Evolutionary conservation across 2,113 vertebrate genomes (phyloP), one percentile per base, ranked within the genome.

Genomic region (Cnemophilus loriae): DNA sequence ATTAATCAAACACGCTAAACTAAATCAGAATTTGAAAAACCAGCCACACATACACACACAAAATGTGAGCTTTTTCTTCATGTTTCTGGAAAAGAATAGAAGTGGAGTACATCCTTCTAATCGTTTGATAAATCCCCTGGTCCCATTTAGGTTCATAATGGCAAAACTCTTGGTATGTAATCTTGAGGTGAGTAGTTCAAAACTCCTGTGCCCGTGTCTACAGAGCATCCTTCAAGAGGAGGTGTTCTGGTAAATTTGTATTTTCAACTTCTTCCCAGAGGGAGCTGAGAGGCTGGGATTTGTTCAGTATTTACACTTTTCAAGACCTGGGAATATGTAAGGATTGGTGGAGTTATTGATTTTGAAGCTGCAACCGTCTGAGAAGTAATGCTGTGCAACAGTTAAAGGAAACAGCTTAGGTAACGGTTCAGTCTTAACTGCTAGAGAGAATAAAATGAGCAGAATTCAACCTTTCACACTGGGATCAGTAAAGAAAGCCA

Each of bases 41-140:
- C 18, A 33, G 8, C 4, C 20, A 1, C 13, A 21, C 1, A 13
- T 10, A 47, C 6, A 18, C 4, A 33, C 22, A 47, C 0, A 2
- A 69, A 52, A 44, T 12, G 9, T 50, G 5, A 18, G 10, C 15
- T 63, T 64, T 57, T 41, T 24, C 13, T 47, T 61, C 4, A 24
- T 37, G 19, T 57, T 64, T 16, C 44, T 35, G 23, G 16, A 19
- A 30, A 2, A 7, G 7, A 88, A 53, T 4, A 50, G 22, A 67
- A 50, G 9, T 33, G 10, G 15, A 60, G 7, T n/a, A 49, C 8
- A 12, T 41, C 6, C 3, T 53, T 77, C 10, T 6, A 69, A 61
- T 56, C 17, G 24, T 9, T 53, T 77, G 17, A 20, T 35, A 65
- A 80, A 70, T 4, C 8, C 21, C 16, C 26, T 26, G 1, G 6